Evolutionary conservation across 1,140 invertebrate genomes (phyloP).

Genomic region (fruit fly (Drosophila melanogaster)): Release_6_plus_ISO1_MT NT_033779.5:10179501-10180000

Average conservation of each 20-base stretch:
- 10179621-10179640: neutral
- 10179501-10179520: slow-evolving; percentile 56
- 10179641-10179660: neutral
- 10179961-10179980: neutral
- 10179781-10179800: slow-evolving; percentile 2
- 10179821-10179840: slow-evolving; percentile 28
- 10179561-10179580: neutral
- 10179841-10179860: slow-evolving; percentile 20
- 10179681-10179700: neutral
- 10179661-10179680: neutral
- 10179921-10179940: slow-evolving; percentile 37
- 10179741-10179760: no score
- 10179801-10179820: neutral
- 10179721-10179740: no score
- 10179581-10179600: slow-evolving; percentile 4
- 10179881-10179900: slow-evolving; percentile 24
- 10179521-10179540: slow-evolving; percentile 67
- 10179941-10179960: slow-evolving; percentile 4
- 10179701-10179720: no score
- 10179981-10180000: slow-evolving; percentile 13
- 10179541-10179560: neutral
- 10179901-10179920: slow-evolving; percentile 55
- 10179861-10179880: slow-evolving; percentile 43
- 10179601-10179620: neutral
- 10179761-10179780: slow-evolving; percentile 8